Base-by-base conservation (phyloP, 1,140 invertebrate species). In the Cecropterus lyciades region DNA sequence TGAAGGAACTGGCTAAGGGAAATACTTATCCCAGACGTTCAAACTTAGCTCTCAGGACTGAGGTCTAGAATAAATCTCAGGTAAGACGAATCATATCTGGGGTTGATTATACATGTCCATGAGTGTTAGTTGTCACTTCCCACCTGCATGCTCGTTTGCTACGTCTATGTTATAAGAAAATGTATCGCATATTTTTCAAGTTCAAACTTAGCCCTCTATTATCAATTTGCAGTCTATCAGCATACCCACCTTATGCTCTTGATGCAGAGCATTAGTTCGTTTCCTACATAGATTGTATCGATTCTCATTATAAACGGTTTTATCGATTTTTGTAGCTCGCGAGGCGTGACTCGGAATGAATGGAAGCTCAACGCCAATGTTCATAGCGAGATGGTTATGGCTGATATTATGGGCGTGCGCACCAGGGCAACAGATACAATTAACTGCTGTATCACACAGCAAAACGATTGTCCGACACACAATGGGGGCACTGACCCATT, bases 401-500 rank as follows among this genome's bases (percentile, higher is more conserved):
- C 63, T 51, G 65, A 68, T 74, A 60, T 56, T 42, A 17, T 33
- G 27, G 53, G 37, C 63, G 57, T 66, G 67, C 48, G 13, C 59
- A 69, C 59, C 48, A 53, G 49, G 5, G 24, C 48, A 43, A 67
- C 49, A 65, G 42, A 60, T 64, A 73, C 71, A 73, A 74, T 71
- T 73, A 77, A 67, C 48, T 57, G 70, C 33, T 51, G 48, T 67
- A 67, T 59, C 62, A 60, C 51, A 67, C 67, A 27, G 46, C 59
- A 56, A 49, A 56, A 56, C 63, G 60, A 75, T 76, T 78, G 52
- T 51, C 15, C 60, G 42, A 65, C 67, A 55, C 69, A 77, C 79
- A 80, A 80, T 79, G 46, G 64, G 62, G 72, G 68, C 48, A 79
- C 65, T 80, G 76, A 80, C 72, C 77, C 53, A 67, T 62, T 70